phyloP scores from a whole-genome alignment of 2,888 invertebrate species.

The Tribolium freemani region DNA sequence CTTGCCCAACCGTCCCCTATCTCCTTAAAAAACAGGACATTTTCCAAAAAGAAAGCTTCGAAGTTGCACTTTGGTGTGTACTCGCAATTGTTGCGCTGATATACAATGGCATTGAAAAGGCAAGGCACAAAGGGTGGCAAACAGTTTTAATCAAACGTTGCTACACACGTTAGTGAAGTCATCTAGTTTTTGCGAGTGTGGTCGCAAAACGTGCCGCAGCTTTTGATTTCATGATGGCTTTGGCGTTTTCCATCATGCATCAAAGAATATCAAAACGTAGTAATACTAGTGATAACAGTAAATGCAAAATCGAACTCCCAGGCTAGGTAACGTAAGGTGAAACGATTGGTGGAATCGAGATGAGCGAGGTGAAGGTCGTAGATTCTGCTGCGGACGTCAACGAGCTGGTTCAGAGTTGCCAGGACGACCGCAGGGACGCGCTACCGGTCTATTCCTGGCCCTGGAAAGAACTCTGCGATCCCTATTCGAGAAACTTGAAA shows the following conservation, averaged over 20 bases:
- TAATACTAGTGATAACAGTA: constrained; percentile 1
- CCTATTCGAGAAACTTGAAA: neutral
- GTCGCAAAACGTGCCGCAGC: neutral
- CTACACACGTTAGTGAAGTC: neutral
- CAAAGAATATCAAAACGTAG: neutral
- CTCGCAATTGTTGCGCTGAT: no score
- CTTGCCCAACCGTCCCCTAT: no score
- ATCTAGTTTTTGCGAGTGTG: neutral
- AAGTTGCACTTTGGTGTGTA: no score
- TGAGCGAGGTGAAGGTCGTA: constrained; percentile 60
- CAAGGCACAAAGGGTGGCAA: neutral
- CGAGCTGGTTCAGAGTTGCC: constrained; percentile 59
- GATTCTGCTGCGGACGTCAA: constrained; percentile 58
- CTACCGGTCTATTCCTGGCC: constrained; percentile 52
- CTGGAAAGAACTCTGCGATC: constrained; percentile 13
- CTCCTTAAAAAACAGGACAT: no score
- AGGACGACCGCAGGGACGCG: constrained; percentile 58
- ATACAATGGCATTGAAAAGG: neutral
- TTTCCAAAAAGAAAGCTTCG: no score
- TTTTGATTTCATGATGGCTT: neutral
- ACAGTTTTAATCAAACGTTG: neutral
- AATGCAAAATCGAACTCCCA: constrained; percentile 18
- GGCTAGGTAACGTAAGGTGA: constrained; percentile 20
- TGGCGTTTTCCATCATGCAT: neutral
- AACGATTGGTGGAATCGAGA: constrained; percentile 30